Conservation (phyloP, 1,140 invertebrate species). For the Caenorhabditis brenneri region DNA sequence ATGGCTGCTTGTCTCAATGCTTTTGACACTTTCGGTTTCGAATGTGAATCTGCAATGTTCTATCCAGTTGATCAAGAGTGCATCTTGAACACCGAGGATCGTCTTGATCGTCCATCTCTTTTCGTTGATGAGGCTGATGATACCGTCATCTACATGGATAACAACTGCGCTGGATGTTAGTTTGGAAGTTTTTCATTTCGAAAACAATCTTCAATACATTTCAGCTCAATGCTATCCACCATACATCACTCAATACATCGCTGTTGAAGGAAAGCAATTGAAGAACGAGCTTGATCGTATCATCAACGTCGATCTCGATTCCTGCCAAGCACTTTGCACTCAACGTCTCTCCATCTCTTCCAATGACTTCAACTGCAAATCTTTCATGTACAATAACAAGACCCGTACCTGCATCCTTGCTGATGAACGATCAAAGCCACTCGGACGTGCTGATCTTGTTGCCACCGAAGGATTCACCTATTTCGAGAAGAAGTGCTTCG, state of each 20-base stretch:
- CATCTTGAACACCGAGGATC: conserved; percentile 70
- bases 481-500: conserved; percentile 71
- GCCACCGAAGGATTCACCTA: conserved; percentile 68
- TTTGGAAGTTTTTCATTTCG: background rate
- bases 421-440: conserved; percentile 68
- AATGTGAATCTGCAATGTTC: conserved; percentile 69
- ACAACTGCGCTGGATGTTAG: conserved; percentile 70
- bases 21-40: conserved; percentile 71
- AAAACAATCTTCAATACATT: conserved; percentile 37
- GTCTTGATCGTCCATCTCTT: conserved; percentile 69
- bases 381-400: conserved; percentile 70
- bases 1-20: conserved; percentile 68
- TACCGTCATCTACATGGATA: conserved; percentile 70
- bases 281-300: conserved; percentile 65
- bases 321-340: conserved; percentile 69
- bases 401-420: conserved; percentile 66
- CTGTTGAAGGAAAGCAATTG: conserved; percentile 69
- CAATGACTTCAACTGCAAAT: conserved; percentile 71
- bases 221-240: conserved; percentile 71
- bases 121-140: conserved; percentile 70
- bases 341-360: conserved; percentile 65
- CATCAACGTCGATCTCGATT: conserved; percentile 65
- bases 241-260: conserved; percentile 71
- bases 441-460: conserved; percentile 65
- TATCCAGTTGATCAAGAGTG: conserved; percentile 63